A percentile compares a stretch with the other conserved stretches of the same genome.
Evolutionary conservation across 2,797 vertebrate species (phyloP).

Genomic region (Falco biarmicus): DNA sequence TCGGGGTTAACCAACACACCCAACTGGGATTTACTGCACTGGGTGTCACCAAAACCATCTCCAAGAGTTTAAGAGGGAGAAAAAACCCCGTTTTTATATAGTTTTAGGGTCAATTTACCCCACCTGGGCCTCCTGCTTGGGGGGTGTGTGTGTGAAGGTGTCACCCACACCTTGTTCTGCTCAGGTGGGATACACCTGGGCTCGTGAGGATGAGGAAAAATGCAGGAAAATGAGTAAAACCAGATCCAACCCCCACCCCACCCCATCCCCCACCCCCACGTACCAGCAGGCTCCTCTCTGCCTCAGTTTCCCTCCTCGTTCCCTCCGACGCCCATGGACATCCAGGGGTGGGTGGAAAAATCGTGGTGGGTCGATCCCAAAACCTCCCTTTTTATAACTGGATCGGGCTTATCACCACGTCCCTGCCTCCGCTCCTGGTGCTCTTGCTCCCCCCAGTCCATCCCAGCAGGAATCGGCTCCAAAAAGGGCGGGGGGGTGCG

Average conservation of each 20-base stretch:
- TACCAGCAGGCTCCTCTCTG: not conserved
- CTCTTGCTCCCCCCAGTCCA: not conserved
- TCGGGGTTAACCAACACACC: not conserved
- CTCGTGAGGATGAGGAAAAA: not conserved
- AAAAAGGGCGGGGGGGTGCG: not conserved
- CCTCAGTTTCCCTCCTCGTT: not conserved
- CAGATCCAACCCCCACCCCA: not conserved
- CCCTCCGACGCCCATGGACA: not conserved
- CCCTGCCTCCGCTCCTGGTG: not conserved
- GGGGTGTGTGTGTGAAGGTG: not conserved
- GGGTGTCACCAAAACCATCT: rapidly evolving
- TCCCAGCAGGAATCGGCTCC: not conserved
- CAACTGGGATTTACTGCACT: rapidly evolving
- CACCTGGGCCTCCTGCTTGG: too few relatives aligned
- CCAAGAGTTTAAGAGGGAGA: not conserved
- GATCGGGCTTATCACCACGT: not conserved
- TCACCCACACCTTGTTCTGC: not conserved
- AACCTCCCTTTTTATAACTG: not conserved
- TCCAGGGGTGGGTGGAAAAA: not conserved
- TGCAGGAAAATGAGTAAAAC: not conserved
- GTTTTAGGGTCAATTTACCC: not conserved
- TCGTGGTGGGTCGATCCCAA: not conserved
- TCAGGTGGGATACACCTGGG: rapidly evolving
- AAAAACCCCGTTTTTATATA: not conserved
- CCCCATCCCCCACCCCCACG: not conserved